Base-by-base conservation (phyloP, 2,797 vertebrate genomes). In the Lithobates sylvaticus region DNA sequence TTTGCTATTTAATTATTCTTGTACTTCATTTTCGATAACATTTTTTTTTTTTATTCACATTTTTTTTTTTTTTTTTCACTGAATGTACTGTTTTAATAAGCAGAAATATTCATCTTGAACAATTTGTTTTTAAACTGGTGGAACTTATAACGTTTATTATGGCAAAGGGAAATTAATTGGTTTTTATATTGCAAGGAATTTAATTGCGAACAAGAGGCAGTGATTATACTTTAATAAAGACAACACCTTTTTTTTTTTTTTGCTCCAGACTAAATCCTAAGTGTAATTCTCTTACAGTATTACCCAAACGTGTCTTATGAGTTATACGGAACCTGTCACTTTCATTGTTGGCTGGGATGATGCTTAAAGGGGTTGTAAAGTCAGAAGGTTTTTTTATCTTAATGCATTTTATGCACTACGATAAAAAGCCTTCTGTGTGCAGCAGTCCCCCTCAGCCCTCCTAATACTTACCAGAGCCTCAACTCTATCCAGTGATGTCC, bases 1-100 rank as follows among this genome's bases (percentile, higher is more conserved):
- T 89, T 89, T 89, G 50, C 29, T 89, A 71, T 47, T 85, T 89
- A 89, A 73, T 86, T 91, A 73, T 71, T 47, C 72, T 88, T 78
- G 77, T 58, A 42, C n/a, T 2, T 10, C 88, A 88, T 92, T 94
- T 89, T 88, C 15, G 6, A 34, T 67, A 78, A 23, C 64, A 32
- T 61, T 54, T 67, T 58, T 76, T 34, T 77, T 10, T n/a, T 1
- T 23, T 2, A 7, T 1, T 34, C 7, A 5, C 34, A 36, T 36
- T 34, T 61, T 77, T 54, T 50, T 36, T 34, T 61, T 77, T 54
- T 50, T 54, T 32, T 64, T 64, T 26, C 2, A 65, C 76, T 27
- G 32, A 58, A 50, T 32, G n/a, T 71, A 27, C 32, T 42, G 10
- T 44, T 87, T 84, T 87, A 74, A 67, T 83, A 84, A 61, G 29